A percentile compares a stretch with the other conserved stretches of the same genome.
Conservation (phyloP, 2,113 vertebrate species). For the Otocyon megalotis region DNA sequence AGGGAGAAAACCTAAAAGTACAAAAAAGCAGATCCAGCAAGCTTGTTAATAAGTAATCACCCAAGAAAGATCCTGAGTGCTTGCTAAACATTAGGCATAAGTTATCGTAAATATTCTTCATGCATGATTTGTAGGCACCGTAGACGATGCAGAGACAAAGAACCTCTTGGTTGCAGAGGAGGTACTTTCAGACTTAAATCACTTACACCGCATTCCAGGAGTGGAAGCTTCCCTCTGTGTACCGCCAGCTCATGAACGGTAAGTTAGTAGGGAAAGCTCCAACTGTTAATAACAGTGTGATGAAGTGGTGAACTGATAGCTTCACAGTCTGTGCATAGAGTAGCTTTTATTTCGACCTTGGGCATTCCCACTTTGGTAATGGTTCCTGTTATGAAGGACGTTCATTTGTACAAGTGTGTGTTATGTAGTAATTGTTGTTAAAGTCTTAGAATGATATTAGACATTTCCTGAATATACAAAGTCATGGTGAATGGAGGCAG, state of each 20-base stretch:
- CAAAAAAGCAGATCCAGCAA: background rate
- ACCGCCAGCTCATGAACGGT: slow-evolving; percentile 76
- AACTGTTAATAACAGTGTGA: background rate
- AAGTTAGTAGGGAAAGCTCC: slow-evolving; percentile 57
- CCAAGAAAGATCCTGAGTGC: background rate
- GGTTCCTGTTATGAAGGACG: background rate
- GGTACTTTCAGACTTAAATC: slow-evolving; percentile 35
- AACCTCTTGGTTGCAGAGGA: slow-evolving; percentile 13
- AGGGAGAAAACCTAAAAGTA: background rate
- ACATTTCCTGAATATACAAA: background rate
- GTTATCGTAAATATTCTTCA: background rate
- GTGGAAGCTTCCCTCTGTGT: slow-evolving; percentile 44
- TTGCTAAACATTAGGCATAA: background rate
- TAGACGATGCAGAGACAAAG: slow-evolving; percentile 63
- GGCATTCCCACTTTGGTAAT: background rate
- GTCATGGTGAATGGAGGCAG: background rate
- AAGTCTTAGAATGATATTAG: background rate
- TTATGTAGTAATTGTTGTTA: background rate
- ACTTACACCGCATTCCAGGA: slow-evolving; percentile 54
- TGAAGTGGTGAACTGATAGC: background rate
- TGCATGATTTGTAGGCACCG: slow-evolving; percentile 72
- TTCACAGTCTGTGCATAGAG: background rate
- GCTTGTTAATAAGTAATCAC: background rate
- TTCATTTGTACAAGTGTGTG: background rate
- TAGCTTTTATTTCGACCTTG: background rate